phyloP scores from a whole-genome alignment of 2,888 invertebrate genomes.

The Hesperia comma region DNA sequence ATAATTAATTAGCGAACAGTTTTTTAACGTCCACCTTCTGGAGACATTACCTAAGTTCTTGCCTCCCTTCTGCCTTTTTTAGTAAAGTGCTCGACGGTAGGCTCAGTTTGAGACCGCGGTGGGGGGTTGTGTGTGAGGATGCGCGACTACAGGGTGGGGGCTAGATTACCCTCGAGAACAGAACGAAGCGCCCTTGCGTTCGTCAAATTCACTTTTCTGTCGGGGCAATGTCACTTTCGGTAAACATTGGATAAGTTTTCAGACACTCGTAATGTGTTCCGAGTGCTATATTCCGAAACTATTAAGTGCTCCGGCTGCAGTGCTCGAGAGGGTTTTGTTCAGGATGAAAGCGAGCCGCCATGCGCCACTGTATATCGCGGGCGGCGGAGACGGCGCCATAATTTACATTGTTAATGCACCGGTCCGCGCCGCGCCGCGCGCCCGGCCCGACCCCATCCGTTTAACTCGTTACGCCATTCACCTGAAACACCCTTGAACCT shows the following conservation, averaged over 20 bases:
- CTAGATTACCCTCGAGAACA: no score
- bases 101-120: no score
- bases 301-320: neutral
- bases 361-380: neutral
- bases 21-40: no score
- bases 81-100: no score
- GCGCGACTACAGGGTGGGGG: no score
- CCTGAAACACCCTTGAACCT: neutral
- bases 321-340: constrained; percentile 36
- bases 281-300: neutral
- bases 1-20: no score
- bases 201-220: no score
- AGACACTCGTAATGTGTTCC: neutral
- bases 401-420: constrained; percentile 34
- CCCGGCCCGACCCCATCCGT: constrained; percentile 1
- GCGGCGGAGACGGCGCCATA: constrained; percentile 17
- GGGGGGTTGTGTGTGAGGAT: no score
- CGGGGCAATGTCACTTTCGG: no score
- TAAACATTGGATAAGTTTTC: neutral
- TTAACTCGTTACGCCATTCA: constrained; percentile 5
- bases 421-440: neutral
- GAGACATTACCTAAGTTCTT: no score
- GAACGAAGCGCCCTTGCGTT: no score
- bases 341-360: constrained; percentile 26
- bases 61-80: no score